A percentile compares a stretch with the other conserved stretches of the same genome.
Evolutionary conservation across 2,888 invertebrate genomes (phyloP).

Genomic region (Sipunculus nudus): DNA sequence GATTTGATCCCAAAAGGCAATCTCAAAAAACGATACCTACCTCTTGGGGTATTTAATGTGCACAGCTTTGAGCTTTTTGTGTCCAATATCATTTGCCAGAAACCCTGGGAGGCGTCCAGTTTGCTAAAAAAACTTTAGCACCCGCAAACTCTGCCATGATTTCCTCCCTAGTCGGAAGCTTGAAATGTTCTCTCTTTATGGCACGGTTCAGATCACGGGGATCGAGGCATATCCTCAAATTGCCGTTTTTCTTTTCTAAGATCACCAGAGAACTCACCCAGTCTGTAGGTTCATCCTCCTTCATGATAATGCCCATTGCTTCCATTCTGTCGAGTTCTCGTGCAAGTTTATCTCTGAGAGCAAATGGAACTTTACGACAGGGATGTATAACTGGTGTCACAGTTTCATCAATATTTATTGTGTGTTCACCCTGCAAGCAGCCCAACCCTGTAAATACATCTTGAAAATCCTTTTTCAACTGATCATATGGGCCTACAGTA

Average conservation of each 20-base stretch:
- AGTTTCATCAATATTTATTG: constrained; percentile 25
- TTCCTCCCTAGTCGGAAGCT: constrained; percentile 38
- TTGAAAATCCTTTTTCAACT: too few relatives aligned
- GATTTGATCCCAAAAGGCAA: constrained; percentile 11
- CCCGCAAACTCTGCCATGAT: constrained; percentile 30
- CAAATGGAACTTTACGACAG: constrained; percentile 34
- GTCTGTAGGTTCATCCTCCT: constrained; percentile 38
- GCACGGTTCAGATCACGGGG: constrained; percentile 39
- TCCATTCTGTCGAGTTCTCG: constrained; percentile 34
- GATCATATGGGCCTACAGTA: too few relatives aligned
- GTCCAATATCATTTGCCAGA: constrained; percentile 34
- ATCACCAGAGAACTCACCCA: constrained; percentile 43
- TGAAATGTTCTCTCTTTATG: constrained; percentile 35
- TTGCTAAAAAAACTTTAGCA: constrained; percentile 28
- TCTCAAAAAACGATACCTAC: constrained; percentile 18
- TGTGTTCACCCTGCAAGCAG: constrained; percentile 28
- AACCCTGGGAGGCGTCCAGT: constrained; percentile 37
- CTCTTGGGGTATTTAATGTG: constrained; percentile 36
- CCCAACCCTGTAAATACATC: constrained; percentile 37
- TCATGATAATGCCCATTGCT: constrained; percentile 25
- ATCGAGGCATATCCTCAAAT: constrained; percentile 41
- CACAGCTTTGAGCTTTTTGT: constrained; percentile 14
- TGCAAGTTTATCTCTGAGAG: constrained; percentile 30
- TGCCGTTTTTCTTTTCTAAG: constrained; percentile 34
- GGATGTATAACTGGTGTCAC: constrained; percentile 36